phyloP scores from a whole-genome alignment of 2,888 invertebrate genomes.

The Loripinus fragilis region DNA sequence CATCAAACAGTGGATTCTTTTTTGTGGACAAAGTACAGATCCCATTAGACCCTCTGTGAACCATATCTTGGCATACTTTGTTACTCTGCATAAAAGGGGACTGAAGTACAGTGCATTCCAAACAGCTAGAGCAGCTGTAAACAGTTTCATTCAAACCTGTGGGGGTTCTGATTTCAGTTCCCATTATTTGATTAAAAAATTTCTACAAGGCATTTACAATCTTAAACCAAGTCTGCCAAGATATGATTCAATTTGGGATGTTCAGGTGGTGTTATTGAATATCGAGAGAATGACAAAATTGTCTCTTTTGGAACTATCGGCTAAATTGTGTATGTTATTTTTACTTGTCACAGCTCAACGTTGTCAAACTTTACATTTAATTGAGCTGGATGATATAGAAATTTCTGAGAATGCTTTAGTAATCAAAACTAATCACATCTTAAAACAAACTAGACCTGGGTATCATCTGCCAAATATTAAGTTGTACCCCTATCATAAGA shows the following conservation, averaged over 20 bases:
- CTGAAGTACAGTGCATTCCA: slow-evolving; percentile 31
- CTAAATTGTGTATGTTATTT: slow-evolving; percentile 40
- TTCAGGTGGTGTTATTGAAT: slow-evolving; percentile 37
- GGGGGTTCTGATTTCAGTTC: slow-evolving; percentile 16
- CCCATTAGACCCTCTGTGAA: slow-evolving; percentile 33
- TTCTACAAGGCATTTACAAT: slow-evolving; percentile 36
- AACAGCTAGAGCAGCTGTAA: slow-evolving; percentile 29
- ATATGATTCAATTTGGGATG: slow-evolving; percentile 42
- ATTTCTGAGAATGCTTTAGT: neutral
- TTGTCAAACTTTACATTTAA: slow-evolving; percentile 43
- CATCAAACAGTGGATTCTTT: slow-evolving; percentile 24
- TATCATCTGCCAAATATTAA: slow-evolving; percentile 27
- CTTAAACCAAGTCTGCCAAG: slow-evolving; percentile 43
- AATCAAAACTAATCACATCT: slow-evolving; percentile 37
- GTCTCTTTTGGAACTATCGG: slow-evolving; percentile 33
- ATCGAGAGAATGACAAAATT: slow-evolving; percentile 15
- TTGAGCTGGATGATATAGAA: slow-evolving; percentile 32
- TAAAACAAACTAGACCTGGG: slow-evolving; percentile 42
- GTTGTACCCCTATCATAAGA: slow-evolving; percentile 27
- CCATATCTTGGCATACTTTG: slow-evolving; percentile 26
- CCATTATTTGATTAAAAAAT: slow-evolving; percentile 32
- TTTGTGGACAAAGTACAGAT: slow-evolving; percentile 22
- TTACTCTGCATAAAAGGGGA: slow-evolving; percentile 3
- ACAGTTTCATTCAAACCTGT: slow-evolving; percentile 18
- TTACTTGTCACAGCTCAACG: slow-evolving; percentile 45